phyloP scores from a whole-genome alignment of 2,888 invertebrate species.

The Listrodromus nycthemerus region DNA sequence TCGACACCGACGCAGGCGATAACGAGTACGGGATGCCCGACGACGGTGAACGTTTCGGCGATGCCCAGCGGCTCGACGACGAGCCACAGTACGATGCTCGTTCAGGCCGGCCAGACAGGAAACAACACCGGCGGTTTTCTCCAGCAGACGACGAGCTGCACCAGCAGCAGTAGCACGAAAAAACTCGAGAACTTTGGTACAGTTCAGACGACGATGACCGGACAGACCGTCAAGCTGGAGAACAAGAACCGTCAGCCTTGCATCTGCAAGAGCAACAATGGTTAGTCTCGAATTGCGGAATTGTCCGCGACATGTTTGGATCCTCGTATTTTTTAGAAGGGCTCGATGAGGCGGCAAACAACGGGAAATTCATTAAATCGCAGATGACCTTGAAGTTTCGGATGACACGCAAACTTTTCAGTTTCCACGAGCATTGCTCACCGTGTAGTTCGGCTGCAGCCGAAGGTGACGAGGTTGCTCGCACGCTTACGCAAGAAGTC shows the following conservation, averaged over 20 bases:
- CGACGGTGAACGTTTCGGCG: slow-evolving; percentile 79
- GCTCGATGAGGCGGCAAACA: not conserved
- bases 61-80: slow-evolving; percentile 76
- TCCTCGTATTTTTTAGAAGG: not conserved
- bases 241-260: slow-evolving; percentile 81
- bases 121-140: slow-evolving; percentile 72
- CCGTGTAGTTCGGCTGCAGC: slow-evolving; percentile 57
- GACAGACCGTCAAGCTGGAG: slow-evolving; percentile 82
- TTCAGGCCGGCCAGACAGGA: slow-evolving; percentile 75
- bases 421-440: not conserved
- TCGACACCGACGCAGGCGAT: slow-evolving; percentile 84
- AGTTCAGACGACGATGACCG: slow-evolving; percentile 74
- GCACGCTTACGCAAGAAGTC: slow-evolving; percentile 71
- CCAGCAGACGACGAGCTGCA: slow-evolving; percentile 69
- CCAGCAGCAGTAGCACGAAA: slow-evolving; percentile 73
- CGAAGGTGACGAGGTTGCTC: slow-evolving; percentile 61
- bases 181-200: slow-evolving; percentile 81
- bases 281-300: slow-evolving; percentile 68
- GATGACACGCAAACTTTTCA: slow-evolving; percentile 20
- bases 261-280: slow-evolving; percentile 80
- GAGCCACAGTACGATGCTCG: slow-evolving; percentile 74
- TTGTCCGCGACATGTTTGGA: not conserved
- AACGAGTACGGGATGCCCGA: slow-evolving; percentile 85
- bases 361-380: not conserved
- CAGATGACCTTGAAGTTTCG: slow-evolving; percentile 13